Conservation (phyloP, 1,140 invertebrate species). For the Drosophila arizonae region DNA sequence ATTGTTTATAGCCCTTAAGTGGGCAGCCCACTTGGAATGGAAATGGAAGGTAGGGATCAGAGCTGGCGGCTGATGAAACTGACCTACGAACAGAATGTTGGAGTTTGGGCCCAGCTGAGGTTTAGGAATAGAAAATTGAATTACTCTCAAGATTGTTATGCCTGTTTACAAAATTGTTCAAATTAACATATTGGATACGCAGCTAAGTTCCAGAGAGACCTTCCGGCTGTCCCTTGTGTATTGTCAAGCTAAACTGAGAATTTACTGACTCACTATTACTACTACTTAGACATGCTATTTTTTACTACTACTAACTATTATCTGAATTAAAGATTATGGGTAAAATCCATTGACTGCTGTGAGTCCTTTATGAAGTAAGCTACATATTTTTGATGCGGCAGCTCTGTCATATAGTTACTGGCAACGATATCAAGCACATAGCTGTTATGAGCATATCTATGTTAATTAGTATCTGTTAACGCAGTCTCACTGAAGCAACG, state of each 20-base stretch:
- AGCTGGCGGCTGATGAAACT: not conserved
- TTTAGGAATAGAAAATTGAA: slow-evolving; percentile 5
- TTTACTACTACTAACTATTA: too few species aligned
- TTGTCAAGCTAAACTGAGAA: not conserved
- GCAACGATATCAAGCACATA: too few species aligned
- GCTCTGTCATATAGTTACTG: too few species aligned
- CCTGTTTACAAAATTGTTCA: not conserved
- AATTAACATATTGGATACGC: not conserved
- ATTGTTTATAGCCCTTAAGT: slow-evolving; percentile 70
- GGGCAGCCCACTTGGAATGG: slow-evolving; percentile 22
- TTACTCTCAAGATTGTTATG: not conserved
- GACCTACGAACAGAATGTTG: not conserved
- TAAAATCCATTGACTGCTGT: too few species aligned
- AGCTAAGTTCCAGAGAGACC: not conserved
- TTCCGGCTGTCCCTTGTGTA: not conserved
- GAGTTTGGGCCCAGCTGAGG: not conserved
- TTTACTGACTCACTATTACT: too few species aligned
- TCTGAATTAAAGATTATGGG: too few species aligned
- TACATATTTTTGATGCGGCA: too few species aligned
- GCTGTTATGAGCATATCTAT: too few species aligned
- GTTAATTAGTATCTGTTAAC: too few species aligned
- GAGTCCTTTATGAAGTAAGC: too few species aligned
- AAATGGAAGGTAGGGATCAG: slow-evolving; percentile 19
- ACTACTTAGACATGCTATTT: too few species aligned
- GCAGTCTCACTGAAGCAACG: too few species aligned